Base-by-base conservation (phyloP, 2,797 vertebrate species). In the Chanos chanos region DNA sequence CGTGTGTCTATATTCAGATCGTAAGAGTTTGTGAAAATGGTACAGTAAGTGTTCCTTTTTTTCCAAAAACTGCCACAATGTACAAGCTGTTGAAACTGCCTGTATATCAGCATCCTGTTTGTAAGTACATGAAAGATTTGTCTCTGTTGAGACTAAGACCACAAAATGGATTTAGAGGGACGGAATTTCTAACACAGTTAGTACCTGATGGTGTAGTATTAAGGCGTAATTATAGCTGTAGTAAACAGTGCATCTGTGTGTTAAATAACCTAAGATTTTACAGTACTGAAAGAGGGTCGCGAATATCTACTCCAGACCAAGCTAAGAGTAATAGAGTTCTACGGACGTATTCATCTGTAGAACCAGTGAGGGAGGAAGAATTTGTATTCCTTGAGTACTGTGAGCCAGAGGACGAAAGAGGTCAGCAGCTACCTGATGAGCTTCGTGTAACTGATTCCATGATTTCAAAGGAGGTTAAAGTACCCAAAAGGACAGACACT, bases 361-460 rank as follows among this genome's bases (percentile, higher is more conserved):
- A 89, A 16, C 85, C 81, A 25, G 43, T 70, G 7, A 71, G 61
- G 53, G 72, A 87, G 45, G 89, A 90, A 37, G 34, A 79, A 54
- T 88, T 91, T 62, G 72, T 84, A 33, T 88, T 89, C 18, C 22
- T 74, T 16, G 87, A 89, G 8, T 74, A 43, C 10, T 37, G 51
- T 56, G 79, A 81, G 71, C 8, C 19, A 9, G 52, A 50, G 18
- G 27, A 75, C 6, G 18, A 50, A 22, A 16, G n/a, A 19, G 18
- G 61, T 1, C 24, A 49, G 9, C 27, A 5, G 3, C 12, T 39
- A 5, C 16, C 31, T 27, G 40, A 58, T 10, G 47, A 67, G 3
- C 24, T 55, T 12, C 15, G 30, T 3, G 22, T 45, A 33, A 25
- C 51, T 19, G 43, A 52, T 9, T 27, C 40, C 28, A 16, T 24